Base-by-base conservation (phyloP, 1,140 invertebrate species). In the Drosophila oshimai region DNA sequence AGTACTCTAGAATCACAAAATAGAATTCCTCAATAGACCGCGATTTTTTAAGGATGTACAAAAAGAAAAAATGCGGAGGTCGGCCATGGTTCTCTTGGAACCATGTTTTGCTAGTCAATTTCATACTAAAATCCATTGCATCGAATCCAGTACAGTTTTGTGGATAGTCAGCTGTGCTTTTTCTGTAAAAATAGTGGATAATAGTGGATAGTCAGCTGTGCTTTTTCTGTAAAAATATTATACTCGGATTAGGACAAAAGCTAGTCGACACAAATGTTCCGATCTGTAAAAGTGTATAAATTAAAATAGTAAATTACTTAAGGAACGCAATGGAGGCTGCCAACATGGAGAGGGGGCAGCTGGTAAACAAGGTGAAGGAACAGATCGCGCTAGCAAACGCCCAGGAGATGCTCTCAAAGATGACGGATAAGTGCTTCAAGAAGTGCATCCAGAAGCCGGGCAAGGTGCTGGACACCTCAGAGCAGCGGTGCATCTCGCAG, bases 401-500 rank as follows among this genome's bases (percentile, higher is more conserved):
- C 29, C 97, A 99, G 92, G 97, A 98, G 93, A 92, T 99, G 73
- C 92, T 99, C 31, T 95, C 96, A 93, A 98, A 98, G 95, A 98
- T 99, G 94, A 97, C 97, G 31, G 96, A 99, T 89, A 99, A 99
- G 92, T 99, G 98, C 92, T 99, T 98, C 89, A 97, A 96, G 90
- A 98, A 98, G 91, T 99, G 98, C 91, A 95, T 99, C 68, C 90
- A 91, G 29, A 98, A 97, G 91, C 98, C 98, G 12, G 98, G 98
- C 9, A 95, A 95, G n/a, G 94, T 95, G 6, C 91, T 99, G 72
- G 97, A 97, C 91, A 97, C 93, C 91, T 96, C 96, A 3, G 97
- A 99, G 93, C 96, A 98, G 92, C 98, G 98, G 94, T 99, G 98
- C 91, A 93, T 99, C 69, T 96, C 96, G 1, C 98, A 98, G 96